A percentile compares a stretch with the other conserved stretches of the same genome.
Conservation (phyloP, 2,113 vertebrate species). For the Herpailurus yagouaroundi region DNA sequence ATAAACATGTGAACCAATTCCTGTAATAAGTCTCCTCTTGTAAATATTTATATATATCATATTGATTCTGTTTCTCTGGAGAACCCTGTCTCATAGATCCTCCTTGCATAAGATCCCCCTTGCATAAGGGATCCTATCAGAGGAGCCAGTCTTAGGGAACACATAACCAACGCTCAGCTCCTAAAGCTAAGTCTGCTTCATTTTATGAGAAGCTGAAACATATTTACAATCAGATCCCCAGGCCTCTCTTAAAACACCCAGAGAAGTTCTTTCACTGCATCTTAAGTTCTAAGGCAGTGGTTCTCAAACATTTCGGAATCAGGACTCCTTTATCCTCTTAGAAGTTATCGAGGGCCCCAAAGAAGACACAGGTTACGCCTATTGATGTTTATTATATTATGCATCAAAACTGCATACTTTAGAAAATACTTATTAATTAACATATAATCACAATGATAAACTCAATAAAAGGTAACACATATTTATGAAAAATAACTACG, state of each 20-base stretch:
- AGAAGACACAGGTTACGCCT: background rate
- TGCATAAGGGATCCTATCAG: background rate
- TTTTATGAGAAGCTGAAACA: background rate
- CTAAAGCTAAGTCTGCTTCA: background rate
- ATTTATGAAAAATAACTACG: slow-evolving; percentile 9
- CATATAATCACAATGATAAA: slow-evolving; percentile 5
- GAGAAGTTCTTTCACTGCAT: background rate
- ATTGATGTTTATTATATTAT: background rate
- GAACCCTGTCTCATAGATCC: background rate
- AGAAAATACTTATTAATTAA: background rate
- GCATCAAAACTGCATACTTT: background rate
- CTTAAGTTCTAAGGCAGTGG: background rate
- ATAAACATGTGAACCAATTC: background rate
- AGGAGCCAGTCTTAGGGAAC: background rate
- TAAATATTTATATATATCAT: background rate
- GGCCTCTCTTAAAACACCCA: background rate
- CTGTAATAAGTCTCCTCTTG: background rate
- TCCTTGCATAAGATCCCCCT: background rate
- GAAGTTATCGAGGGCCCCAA: background rate
- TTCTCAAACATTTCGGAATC: slow-evolving; percentile 31
- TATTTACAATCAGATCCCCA: background rate
- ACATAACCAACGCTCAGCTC: background rate
- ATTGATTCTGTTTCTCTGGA: background rate
- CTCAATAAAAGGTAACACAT: background rate
- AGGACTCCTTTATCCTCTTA: background rate